Conservation (phyloP, 2,888 invertebrate genomes). For the Trichopoda pennipes region DNA sequence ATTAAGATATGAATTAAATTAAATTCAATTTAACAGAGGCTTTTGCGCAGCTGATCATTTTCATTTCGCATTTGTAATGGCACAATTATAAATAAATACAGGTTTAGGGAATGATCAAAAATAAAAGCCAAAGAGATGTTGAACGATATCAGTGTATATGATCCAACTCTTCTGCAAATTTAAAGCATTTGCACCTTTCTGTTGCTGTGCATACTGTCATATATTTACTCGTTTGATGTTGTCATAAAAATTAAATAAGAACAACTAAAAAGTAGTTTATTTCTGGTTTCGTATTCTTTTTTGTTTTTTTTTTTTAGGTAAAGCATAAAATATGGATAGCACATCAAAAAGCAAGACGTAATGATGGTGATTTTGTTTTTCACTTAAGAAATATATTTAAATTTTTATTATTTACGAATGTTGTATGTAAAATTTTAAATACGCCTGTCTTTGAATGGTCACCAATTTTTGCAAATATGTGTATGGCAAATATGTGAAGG, state of each 20-base stretch:
- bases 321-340: conserved; percentile 11
- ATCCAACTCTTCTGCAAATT: background rate
- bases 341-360: conserved; percentile 10
- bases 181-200: conserved; percentile 43
- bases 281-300: background rate
- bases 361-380: too few relatives aligned
- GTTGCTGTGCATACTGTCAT: background rate
- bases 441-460: background rate
- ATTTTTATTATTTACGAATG: conserved; percentile 9
- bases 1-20: background rate
- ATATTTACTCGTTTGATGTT: conserved; percentile 45
- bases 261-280: conserved; percentile 34
- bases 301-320: background rate
- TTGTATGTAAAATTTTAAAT: background rate
- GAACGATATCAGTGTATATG: background rate
- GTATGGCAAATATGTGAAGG: background rate
- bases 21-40: background rate
- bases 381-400: background rate
- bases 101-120: background rate
- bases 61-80: conserved; percentile 15
- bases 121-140: background rate
- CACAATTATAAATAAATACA: conserved; percentile 7
- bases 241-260: conserved; percentile 48
- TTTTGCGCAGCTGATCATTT: conserved; percentile 24
- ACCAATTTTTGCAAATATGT: too few relatives aligned